phyloP scores from a whole-genome alignment of 1,140 invertebrate genomes.

The Drosophila lini region DNA sequence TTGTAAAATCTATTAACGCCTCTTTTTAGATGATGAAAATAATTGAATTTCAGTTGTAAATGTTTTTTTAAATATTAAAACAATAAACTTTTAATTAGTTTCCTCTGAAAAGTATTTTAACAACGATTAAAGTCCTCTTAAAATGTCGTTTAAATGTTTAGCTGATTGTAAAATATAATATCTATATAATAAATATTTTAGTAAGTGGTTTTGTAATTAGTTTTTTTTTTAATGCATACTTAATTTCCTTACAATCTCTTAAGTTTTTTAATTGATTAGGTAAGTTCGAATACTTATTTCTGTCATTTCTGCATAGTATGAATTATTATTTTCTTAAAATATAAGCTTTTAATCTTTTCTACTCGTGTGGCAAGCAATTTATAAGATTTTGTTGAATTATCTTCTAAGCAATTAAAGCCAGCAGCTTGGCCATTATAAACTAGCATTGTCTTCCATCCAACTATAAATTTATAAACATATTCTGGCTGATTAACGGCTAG shows the following conservation, averaged over 20 bases:
- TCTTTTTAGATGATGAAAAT: not conserved
- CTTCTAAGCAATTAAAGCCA: conserved; percentile 14
- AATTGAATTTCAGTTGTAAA: no score
- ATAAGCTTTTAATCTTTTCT: conserved; percentile 2
- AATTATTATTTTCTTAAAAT: conserved; percentile 1
- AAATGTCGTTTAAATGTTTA: not conserved
- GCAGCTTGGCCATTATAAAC: conserved; percentile 13
- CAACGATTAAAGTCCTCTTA: not conserved
- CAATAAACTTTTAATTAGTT: conserved; percentile 1
- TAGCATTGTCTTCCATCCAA: not conserved
- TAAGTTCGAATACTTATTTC: not conserved
- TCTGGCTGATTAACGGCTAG: conserved; percentile 19
- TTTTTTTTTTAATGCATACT: no score
- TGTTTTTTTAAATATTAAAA: no score
- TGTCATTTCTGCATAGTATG: not conserved
- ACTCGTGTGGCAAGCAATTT: conserved; percentile 34
- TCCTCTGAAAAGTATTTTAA: not conserved
- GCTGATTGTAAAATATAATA: not conserved
- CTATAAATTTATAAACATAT: not conserved
- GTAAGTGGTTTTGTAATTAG: not conserved
- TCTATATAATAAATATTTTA: not conserved
- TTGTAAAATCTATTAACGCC: not conserved
- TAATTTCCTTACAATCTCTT: not conserved
- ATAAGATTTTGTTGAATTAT: conserved; percentile 22
- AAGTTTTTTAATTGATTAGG: not conserved